phyloP scores from a whole-genome alignment of 2,113 vertebrate genomes.

The Carollia perspicillata region DNA sequence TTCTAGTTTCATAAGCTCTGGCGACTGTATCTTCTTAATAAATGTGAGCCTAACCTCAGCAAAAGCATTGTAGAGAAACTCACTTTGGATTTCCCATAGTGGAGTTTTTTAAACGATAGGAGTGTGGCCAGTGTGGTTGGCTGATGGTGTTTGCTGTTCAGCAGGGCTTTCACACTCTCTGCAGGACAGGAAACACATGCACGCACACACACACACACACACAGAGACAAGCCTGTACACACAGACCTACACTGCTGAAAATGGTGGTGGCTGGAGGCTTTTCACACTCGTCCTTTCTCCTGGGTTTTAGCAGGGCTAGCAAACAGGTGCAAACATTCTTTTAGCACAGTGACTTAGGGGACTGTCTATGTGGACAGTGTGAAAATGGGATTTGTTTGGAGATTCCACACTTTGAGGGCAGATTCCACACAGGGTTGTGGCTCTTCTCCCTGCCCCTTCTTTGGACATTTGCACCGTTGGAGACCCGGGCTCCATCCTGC shows the following conservation, averaged over 20 bases:
- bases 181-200: not conserved
- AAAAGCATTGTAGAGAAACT: not conserved
- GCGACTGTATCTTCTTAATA: not conserved
- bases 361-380: not conserved
- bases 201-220: no score
- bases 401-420: conserved; percentile 37
- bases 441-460: not conserved
- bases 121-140: not conserved
- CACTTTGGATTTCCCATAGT: not conserved
- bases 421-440: conserved; percentile 46
- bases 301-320: no score
- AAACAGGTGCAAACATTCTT: not conserved
- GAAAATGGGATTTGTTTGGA: not conserved
- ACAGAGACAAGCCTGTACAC: no score
- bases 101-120: not conserved
- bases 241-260: not conserved
- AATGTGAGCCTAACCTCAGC: not conserved
- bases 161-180: not conserved
- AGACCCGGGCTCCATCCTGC: not conserved
- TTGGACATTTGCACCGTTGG: not conserved
- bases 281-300: not conserved
- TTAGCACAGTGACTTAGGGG: not conserved
- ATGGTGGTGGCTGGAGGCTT: not conserved
- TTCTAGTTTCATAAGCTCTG: not conserved
- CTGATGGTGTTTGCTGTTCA: not conserved